Evolutionary conservation across 2,797 vertebrate genomes (phyloP), one percentile per base, ranked within the genome.

Genomic region (Distichodus sexfasciatus): DNA sequence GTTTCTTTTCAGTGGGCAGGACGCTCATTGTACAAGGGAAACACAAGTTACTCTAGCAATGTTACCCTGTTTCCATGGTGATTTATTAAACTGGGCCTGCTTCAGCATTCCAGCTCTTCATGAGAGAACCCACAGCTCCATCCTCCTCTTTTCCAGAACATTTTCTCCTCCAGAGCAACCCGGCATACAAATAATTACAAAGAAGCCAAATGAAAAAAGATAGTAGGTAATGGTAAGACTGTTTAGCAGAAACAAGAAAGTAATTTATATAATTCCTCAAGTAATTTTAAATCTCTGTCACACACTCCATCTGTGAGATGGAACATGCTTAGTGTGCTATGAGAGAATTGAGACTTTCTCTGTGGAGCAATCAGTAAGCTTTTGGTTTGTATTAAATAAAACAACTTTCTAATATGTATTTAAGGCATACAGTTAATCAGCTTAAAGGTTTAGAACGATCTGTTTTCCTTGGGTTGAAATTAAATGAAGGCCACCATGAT

Each of bases 31-130:
- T 26, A 62, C 63, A 65, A 60, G 73, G 71, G 76, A 66, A 64
- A 79, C 71, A 73, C 70, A 74, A 79, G 62, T 64, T 72, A 70
- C 72, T 47, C 40, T 53, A 57, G 61, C 58, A 60, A 48, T 19
- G 64, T 61, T 70, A 9, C 46, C 47, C 69, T 67, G 73, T 79
- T 75, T 70, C 78, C 69, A 80, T 71, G 71, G 66, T 64, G 50
- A 77, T 69, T 69, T 64, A 72, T 75, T 75, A 61, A 66, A 66
- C 61, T 77, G 75, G 66, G 57, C 54, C 36, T 54, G 72, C 33
- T 77, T 48, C 48, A 72, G 69, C 75, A 75, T 80, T 77, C 75
- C 72, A 72, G 64, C 58, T 75, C 72, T 65, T 77, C 72, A 79
- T 67, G 72, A 75, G 72, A 77, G 66, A 80, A 80, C 77, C 69